Base-by-base conservation (phyloP, 2,888 invertebrate genomes). In the Platycheirus albimanus region DNA sequence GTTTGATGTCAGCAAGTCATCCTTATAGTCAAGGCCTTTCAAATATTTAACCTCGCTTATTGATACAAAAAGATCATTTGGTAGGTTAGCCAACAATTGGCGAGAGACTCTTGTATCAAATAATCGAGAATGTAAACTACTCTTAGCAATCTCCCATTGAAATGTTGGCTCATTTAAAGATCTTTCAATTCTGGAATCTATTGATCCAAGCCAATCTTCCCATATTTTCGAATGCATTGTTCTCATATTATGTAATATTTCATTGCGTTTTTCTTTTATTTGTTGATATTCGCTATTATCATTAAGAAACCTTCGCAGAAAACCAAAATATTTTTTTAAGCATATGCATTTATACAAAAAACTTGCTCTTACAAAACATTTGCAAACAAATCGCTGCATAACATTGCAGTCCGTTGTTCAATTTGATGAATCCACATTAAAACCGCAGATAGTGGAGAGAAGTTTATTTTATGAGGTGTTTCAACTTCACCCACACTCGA, bases 381-480 rank as follows among this genome's bases (percentile, higher is more conserved):
- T 91, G 86, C 78, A 7, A 83, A 69, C n/a, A 78, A 2, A 11
- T 69, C 24, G 36, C 15, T 19, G 6, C 63, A 67, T 5, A 83
- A 38, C 11, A 49, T 10, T 30, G 17, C n/a, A 1, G 64, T 20
- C 0, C 83, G 63, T 33, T 58, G 41, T 64, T 78, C 24, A 15
- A 49, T 33, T 58, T 96, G 96, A 87, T 93, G 90, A 3, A 96
- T 89, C 94, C 96, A 96, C 90, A 94, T 93, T 45, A 97, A 89
- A 72, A 93, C 92, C 0, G 96, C 96, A 17, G 95, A 93, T 1
- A 96, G 85, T 15, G 88, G 87, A 92, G 70, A 95, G 94, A 49
- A 97, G 95, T 89, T 95, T 28, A 85, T 85, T 41, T 90, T 87
- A 28, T 85, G 43, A 0, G 88, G 87, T 0, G 81, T 85, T 7